phyloP scores from a whole-genome alignment of 2,113 vertebrate species.

The Coptodon bakossiorum region DNA sequence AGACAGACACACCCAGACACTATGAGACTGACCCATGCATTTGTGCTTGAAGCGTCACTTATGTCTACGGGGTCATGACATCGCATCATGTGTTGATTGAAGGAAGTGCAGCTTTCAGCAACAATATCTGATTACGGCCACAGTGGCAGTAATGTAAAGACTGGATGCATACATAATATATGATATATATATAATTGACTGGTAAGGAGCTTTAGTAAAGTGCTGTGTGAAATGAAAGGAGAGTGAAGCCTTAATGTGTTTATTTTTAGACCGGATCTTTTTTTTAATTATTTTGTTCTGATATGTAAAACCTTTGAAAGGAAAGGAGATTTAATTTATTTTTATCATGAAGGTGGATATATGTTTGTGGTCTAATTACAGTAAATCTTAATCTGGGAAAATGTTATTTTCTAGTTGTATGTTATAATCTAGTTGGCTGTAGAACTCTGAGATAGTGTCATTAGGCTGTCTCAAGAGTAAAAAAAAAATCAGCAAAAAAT shows the following conservation, averaged over 20 bases:
- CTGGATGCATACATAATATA: neutral
- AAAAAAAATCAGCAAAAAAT: neutral
- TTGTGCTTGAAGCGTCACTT: neutral
- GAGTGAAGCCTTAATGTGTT: neutral
- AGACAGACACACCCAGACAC: neutral
- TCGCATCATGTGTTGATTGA: neutral
- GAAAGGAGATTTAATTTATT: neutral
- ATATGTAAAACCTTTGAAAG: neutral
- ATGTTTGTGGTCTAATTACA: neutral
- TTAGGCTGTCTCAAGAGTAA: accelerated
- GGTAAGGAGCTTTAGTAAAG: neutral
- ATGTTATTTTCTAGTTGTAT: neutral
- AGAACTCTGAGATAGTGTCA: accelerated
- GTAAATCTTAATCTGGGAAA: neutral
- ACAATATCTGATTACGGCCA: neutral
- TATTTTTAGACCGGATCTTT: neutral
- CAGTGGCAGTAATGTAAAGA: neutral
- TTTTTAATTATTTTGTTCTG: neutral
- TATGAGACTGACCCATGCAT: neutral
- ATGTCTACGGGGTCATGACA: accelerated
- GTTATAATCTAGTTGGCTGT: neutral
- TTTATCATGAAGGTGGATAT: neutral
- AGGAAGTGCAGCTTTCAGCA: neutral
- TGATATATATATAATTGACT: neutral
- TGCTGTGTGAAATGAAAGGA: neutral